Percentiles rank a stretch among this genome's conserved stretches.
These are phyloP conservation scores for Wiebesia pumilae DNA, from an alignment of 1,140 invertebrate genomes.

Conservation along the genomic window DNA sequence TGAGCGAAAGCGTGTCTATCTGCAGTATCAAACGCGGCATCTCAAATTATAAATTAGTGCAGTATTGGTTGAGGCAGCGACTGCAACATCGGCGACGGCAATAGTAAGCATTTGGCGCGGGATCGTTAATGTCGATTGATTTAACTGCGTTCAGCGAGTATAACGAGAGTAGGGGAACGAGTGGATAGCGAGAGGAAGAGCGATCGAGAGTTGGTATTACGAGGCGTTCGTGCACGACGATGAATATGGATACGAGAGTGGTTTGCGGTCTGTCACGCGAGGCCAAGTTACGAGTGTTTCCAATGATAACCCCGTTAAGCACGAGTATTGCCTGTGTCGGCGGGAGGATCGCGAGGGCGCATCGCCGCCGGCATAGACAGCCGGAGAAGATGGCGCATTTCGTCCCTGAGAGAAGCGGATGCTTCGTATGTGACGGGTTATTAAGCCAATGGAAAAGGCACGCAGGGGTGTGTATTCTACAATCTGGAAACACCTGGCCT, in stretches of 20 bases:
- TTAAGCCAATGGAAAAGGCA: not conserved
- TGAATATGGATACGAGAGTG: slow-evolving; percentile 40
- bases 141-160: not conserved
- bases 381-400: too few relatives aligned
- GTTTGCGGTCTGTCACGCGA: slow-evolving; percentile 62
- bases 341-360: slow-evolving; percentile 20
- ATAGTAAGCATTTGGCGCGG: not conserved
- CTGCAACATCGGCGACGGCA: not conserved
- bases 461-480: not conserved
- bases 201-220: too few relatives aligned
- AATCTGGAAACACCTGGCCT: not conserved
- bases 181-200: not conserved
- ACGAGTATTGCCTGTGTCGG: slow-evolving; percentile 46
- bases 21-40: slow-evolving; percentile 20
- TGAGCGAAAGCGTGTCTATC: not conserved
- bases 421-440: not conserved
- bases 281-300: slow-evolving; percentile 63
- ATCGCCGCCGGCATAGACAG: too few relatives aligned
- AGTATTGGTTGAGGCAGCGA: not conserved
- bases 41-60: slow-evolving; percentile 39
- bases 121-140: slow-evolving; percentile 35
- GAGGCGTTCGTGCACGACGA: not conserved
- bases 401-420: not conserved
- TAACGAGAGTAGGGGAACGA: not conserved
- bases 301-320: slow-evolving; percentile 67